These are phyloP conservation scores for Melanogrammus aeglefinus DNA, from an alignment of 2,797 vertebrate genomes.

Conservation along the genomic window DNA sequence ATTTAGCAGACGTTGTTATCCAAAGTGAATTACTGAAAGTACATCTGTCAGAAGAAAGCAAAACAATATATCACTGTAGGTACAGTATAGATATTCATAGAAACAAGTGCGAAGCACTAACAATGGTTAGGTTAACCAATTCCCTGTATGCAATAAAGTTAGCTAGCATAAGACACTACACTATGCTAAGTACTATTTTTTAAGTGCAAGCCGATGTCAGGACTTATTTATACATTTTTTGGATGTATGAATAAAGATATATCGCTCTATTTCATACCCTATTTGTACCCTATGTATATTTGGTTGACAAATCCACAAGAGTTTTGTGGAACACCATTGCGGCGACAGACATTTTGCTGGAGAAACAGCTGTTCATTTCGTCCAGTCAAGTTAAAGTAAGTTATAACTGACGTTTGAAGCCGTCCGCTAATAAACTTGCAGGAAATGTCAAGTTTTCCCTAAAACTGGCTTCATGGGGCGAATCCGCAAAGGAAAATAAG, in stretches of 20 bases:
- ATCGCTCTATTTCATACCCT: not conserved
- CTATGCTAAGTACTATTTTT: no score
- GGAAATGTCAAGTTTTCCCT: slow-evolving; percentile 34
- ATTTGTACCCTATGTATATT: not conserved
- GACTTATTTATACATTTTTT: not conserved
- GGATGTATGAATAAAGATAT: not conserved
- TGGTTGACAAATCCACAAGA: not conserved
- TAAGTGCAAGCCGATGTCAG: no score
- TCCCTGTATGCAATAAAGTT: no score
- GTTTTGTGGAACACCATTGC: not conserved
- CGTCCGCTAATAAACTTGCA: slow-evolving; percentile 28
- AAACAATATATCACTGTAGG: no score
- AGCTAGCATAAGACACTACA: no score
- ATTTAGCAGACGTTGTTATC: no score
- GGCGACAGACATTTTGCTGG: slow-evolving; percentile 29
- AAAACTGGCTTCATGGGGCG: slow-evolving; percentile 46
- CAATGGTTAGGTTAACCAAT: no score
- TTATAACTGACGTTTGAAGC: slow-evolving; percentile 47
- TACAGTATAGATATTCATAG: no score
- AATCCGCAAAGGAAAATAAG: slow-evolving; percentile 43
- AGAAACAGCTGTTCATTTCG: slow-evolving; percentile 39
- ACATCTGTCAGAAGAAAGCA: not conserved
- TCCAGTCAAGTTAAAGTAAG: slow-evolving; percentile 30
- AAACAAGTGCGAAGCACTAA: no score
- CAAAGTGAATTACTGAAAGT: no score